Evolutionary conservation across 2,113 vertebrate species (phyloP), one percentile per base, ranked within the genome.

Genomic region (Gambusia holbrooki): DNA sequence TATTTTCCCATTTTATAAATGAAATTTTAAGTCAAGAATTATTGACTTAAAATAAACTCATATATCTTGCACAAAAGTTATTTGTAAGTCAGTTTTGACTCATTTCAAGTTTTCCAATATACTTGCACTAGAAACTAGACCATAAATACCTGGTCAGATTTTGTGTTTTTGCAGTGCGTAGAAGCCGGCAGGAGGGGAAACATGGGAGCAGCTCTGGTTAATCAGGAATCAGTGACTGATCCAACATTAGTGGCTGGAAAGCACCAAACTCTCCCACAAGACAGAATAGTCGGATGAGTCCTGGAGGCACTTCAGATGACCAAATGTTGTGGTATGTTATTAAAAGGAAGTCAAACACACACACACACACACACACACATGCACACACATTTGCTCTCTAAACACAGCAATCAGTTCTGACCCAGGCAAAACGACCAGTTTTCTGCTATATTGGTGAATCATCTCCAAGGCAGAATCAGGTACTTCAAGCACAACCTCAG

Each of bases 261-360:
- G 86, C 79, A 91, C 90, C 87, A 66, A 9, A 35, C 77, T 76
- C 61, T 72, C 77, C 79, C n/a, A 61, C 63, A 48, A 12, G 64
- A 77, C 33, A 66, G 66, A 81, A 84, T 79, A 66, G 82, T 76
- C 42, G 22, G 68, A 77, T 73, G 82, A 85, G 76, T 65, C 64
- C 64, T 62, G 62, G 77, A 88, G 62, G 25, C 77, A 73, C 77
- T 90, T 75, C 66, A 88, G 83, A 90, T 90, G 84, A 88, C 76
- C 88, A 88, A 88, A 78, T 54, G 79, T 71, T 88, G 66, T 84
- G 84, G 85, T 80, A 74, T 90, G 88, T 82, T 88, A 79, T 78
- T 66, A 69, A 66, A 84, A 68, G 81, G 76, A 84, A 83, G 80
- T 32, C 74, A 76, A 83, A 80, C 66, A 69, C 12, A 62, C 48